These are phyloP conservation scores for Pseudotriccus pelzelni DNA, from an alignment of 2,797 vertebrate genomes.

Conservation along the genomic window DNA sequence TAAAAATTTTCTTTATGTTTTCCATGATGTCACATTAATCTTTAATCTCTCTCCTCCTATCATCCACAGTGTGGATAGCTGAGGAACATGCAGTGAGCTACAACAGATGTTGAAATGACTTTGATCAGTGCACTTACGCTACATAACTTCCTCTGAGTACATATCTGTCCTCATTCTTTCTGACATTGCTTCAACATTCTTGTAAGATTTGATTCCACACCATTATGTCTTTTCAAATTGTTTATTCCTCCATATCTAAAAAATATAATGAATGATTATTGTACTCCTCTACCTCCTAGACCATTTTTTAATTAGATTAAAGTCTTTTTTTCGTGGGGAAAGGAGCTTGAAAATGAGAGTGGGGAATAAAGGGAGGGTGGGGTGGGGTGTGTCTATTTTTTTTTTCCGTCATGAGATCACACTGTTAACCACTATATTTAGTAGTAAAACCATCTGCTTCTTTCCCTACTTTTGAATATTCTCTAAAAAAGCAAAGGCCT, in stretches of 20 bases:
- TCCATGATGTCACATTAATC: not conserved
- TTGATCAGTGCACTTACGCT: not conserved
- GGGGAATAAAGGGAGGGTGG: not conserved
- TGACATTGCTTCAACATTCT: not conserved
- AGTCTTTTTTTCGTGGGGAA: not conserved
- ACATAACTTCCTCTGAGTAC: not conserved
- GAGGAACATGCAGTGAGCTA: not conserved
- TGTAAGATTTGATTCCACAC: not conserved
- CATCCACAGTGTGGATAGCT: not conserved
- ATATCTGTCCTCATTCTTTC: not conserved
- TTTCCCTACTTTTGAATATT: not conserved
- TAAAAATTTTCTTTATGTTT: not conserved
- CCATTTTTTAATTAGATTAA: not conserved
- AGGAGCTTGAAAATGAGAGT: not conserved
- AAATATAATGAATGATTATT: not conserved
- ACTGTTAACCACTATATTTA: not conserved
- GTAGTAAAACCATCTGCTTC: not conserved
- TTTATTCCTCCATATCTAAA: not conserved
- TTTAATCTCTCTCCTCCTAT: not conserved
- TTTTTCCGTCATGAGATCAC: not conserved
- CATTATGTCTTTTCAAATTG: not conserved
- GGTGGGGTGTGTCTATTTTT: not conserved
- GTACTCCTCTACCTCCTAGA: not conserved
- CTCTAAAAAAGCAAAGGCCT: not conserved
- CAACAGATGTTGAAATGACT: conserved; percentile 10